Base-by-base conservation (phyloP, 2,113 vertebrate genomes). In the Morone saxatilis region DNA sequence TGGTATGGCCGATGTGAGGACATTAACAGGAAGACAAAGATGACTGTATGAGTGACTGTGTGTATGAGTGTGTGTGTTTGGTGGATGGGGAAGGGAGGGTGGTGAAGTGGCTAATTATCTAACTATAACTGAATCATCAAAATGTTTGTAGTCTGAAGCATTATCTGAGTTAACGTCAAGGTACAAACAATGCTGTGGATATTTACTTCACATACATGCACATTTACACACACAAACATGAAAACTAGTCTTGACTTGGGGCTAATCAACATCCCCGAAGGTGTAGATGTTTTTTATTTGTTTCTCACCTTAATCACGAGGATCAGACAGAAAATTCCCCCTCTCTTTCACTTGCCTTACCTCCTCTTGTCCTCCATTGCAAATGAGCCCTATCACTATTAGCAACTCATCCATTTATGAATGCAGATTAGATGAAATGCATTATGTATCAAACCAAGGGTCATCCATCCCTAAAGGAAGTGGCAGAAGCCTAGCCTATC, bases 401-500 rank as follows among this genome's bases (percentile, higher is more conserved):
- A 91, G 82, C 75, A 87, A 83, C 76, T 90, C 81, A 83, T 84
- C 65, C 83, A 92, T 87, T 91, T 83, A 91, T 90, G 84, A 91
- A 89, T 92, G 80, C 82, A 89, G 77, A 94, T 86, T 73, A 89
- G 89, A 91, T 80, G 51, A 84, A 89, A 89, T 90, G 61, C 72
- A 91, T 91, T 88, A 93, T 92, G 61, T 73, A 90, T 91, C 83
- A 87, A 92, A 89, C 67, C 62, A 59, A 75, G 73, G 87, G 85
- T 80, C 84, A 85, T 83, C 59, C 51, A 19, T 84, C 66, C 71
- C 83, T 76, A 71, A 66, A 84, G 73, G 57, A 76, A 76, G 67
- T 45, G 2, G 45, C 73, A 50, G 60, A 31, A 31, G 66, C 38
- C 47, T 63, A 13, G 61, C 20, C 1, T 73, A 0, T 47, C 54